Base-by-base conservation (phyloP, 2,888 invertebrate species). In the Rhamnusium bicolor region DNA sequence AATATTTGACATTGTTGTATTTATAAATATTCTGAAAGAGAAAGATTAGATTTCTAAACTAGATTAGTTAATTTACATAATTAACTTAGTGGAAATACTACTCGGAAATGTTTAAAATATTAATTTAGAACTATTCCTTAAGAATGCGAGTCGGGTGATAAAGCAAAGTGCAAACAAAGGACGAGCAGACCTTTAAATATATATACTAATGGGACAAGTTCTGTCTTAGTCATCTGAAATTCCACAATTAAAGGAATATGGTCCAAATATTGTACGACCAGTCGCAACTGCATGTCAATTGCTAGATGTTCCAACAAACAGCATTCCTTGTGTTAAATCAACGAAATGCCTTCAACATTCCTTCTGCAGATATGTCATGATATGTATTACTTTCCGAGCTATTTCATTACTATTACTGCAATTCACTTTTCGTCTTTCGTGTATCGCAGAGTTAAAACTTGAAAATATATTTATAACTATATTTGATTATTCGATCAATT, bases 251-350 rank as follows among this genome's bases (percentile, higher is more conserved):
- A 79, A 77, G 72, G 73, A 80, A 79, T 78, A 82, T 76, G 76
- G 77, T 78, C 80, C 56, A 75, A 77, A 78, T 81, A 82, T 82
- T 80, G 72, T 75, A 71, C 78, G 53, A 75, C 75, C 72, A 72
- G 79, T 82, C 81, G 69, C 82, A 83, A 81, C 77, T 83, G 83
- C 84, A 83, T 84, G 83, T 81, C 83, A 81, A 83, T 83, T 83
- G 83, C 82, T 76, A 78, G 78, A 77, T 80, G 78, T 82, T 77
- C 79, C 81, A 81, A 81, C 81, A 80, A 66, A 81, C 82, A 77
- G 75, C 83, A 85, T 84, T 84, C 83, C 83, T 78, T 74, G 69
- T 79, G 82, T 84, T 84, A 84, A 84, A 85, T 84, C 84, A 84
- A 84, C 83, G 81, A 82, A 84, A 84, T 84, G 77, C 82, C 82